Percentiles rank a stretch among this genome's conserved stretches.
These are phyloP conservation scores for Spisula solida DNA, from an alignment of 2,888 invertebrate species.

Conservation along the genomic window DNA sequence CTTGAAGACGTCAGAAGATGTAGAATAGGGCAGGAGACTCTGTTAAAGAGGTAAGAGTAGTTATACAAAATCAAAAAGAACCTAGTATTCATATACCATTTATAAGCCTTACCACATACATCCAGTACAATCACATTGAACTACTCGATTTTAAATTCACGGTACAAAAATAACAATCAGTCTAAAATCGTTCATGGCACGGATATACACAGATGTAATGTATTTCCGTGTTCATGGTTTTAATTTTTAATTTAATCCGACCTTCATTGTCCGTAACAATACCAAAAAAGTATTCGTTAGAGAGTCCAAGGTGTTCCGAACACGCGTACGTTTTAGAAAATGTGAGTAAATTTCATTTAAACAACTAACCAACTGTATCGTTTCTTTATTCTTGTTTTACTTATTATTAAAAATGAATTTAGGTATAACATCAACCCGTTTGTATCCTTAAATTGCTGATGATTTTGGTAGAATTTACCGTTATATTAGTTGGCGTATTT, in stretches of 20 bases:
- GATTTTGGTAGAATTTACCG: background rate
- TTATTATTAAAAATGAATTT: background rate
- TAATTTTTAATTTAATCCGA: background rate
- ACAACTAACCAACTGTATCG: background rate
- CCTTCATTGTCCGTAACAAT: background rate
- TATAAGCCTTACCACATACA: too few species aligned
- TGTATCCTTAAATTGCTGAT: background rate
- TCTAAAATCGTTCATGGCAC: too few species aligned
- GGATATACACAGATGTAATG: too few species aligned
- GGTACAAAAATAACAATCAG: too few species aligned
- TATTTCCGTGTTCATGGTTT: too few species aligned
- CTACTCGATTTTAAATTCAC: too few species aligned
- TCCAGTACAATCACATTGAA: too few species aligned
- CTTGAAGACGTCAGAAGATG: too few species aligned
- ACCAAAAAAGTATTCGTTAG: background rate
- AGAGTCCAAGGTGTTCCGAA: background rate
- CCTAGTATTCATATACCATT: too few species aligned
- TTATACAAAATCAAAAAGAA: too few species aligned
- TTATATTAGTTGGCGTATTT: background rate
- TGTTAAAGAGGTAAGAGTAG: too few species aligned
- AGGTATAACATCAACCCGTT: background rate
- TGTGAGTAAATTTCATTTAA: slow-evolving; percentile 9
- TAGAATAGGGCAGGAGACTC: too few species aligned
- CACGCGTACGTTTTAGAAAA: slow-evolving; percentile 3
- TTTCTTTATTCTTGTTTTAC: background rate